phyloP scores from a whole-genome alignment of 1,140 invertebrate genomes.

The Zaprionus capensis region DNA sequence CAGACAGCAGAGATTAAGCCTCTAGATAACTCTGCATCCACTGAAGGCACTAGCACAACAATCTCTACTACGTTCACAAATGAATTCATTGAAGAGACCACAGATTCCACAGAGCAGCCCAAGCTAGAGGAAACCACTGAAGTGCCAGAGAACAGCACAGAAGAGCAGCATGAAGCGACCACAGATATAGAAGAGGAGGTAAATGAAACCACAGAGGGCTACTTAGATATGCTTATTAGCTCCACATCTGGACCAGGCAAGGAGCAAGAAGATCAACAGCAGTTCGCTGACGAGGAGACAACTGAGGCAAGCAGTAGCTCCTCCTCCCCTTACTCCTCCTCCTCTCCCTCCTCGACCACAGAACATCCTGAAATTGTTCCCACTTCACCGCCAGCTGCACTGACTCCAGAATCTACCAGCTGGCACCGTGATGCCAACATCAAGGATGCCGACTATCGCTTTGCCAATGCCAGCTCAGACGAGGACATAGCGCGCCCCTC shows the following conservation, averaged over 20 bases:
- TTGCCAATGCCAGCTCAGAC: slow-evolving; percentile 21
- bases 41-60: background rate
- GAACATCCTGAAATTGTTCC: background rate
- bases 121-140: background rate
- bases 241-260: background rate
- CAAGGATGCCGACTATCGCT: slow-evolving; percentile 20
- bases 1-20: background rate
- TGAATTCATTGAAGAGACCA: background rate
- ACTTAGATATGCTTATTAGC: background rate
- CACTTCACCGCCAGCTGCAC: slow-evolving; percentile 20
- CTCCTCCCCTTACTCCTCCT: background rate
- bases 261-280: background rate
- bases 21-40: background rate
- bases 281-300: background rate
- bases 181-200: background rate
- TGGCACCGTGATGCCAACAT: slow-evolving; percentile 28
- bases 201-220: background rate
- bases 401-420: slow-evolving; percentile 40
- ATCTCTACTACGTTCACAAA: slow-evolving; percentile 4
- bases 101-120: background rate
- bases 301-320: background rate
- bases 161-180: background rate
- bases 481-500: background rate
- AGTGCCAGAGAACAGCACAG: background rate
- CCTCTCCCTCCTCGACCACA: background rate